Evolutionary conservation across 2,888 invertebrate species (phyloP).

Genomic region (Uloborus plumipes): DNA sequence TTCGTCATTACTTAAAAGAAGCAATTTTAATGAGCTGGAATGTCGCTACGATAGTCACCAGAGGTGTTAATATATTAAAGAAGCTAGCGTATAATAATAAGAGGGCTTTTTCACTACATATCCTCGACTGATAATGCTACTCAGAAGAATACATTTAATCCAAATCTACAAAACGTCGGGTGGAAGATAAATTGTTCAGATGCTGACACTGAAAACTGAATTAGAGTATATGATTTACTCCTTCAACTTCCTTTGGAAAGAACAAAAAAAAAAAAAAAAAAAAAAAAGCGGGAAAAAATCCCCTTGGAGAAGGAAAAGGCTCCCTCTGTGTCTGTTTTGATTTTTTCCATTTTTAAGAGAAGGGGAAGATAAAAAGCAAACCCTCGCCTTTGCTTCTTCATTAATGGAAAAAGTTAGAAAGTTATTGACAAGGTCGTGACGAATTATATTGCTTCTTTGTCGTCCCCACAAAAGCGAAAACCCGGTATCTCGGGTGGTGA

Average conservation of each 20-base stretch:
- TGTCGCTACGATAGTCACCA: too few species aligned
- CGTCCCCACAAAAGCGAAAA: constrained; percentile 47
- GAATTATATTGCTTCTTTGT: constrained; percentile 63
- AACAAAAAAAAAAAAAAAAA: constrained; percentile 14
- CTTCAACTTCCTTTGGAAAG: constrained; percentile 15
- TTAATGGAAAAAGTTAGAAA: constrained; percentile 64
- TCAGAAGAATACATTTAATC: constrained; percentile 37
- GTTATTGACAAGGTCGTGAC: constrained; percentile 64
- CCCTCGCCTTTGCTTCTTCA: constrained; percentile 48
- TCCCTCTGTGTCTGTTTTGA: constrained; percentile 18
- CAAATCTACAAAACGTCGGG: constrained; percentile 48
- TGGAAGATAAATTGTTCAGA: constrained; percentile 49
- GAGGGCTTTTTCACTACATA: too few species aligned
- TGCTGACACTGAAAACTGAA: constrained; percentile 58
- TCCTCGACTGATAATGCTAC: not conserved
- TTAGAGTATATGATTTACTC: constrained; percentile 56
- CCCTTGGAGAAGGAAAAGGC: constrained; percentile 31
- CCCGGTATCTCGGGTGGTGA: constrained; percentile 50
- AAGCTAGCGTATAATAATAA: too few species aligned
- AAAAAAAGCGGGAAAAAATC: constrained; percentile 7
- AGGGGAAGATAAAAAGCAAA: constrained; percentile 57
- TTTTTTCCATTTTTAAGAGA: constrained; percentile 44
- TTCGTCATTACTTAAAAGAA: too few species aligned
- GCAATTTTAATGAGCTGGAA: too few species aligned
- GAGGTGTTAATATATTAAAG: too few species aligned